Percentiles rank a stretch among this genome's conserved stretches.
These are phyloP conservation scores for Lasioglossum leucozonium DNA, from an alignment of 2,888 invertebrate species.

Conservation along the genomic window DNA sequence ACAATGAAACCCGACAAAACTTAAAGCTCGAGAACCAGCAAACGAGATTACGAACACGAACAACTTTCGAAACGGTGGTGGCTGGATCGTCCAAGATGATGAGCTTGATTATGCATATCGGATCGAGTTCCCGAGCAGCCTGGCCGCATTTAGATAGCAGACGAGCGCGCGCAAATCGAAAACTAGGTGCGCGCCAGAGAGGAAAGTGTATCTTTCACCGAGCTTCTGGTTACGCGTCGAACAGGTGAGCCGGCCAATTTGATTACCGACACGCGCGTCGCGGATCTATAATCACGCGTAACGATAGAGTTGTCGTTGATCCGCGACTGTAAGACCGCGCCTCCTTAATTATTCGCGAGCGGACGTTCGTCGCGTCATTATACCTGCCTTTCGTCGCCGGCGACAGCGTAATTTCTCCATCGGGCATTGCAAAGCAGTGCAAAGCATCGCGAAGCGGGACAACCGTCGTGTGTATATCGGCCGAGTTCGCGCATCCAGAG, in stretches of 20 bases:
- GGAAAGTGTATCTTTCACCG: not conserved
- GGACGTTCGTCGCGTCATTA: slow-evolving; percentile 45
- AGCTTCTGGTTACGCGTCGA: not conserved
- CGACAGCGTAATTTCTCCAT: slow-evolving; percentile 37
- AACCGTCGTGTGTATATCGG: not conserved
- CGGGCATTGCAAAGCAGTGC: not conserved
- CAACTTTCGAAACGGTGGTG: not conserved
- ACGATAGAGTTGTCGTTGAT: slow-evolving; percentile 32
- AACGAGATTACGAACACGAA: not conserved
- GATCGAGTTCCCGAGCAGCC: not conserved
- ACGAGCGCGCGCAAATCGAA: not conserved
- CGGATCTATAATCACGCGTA: slow-evolving; percentile 18
- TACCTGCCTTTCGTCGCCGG: slow-evolving; percentile 19
- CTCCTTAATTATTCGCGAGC: slow-evolving; percentile 45
- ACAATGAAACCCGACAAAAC: no score
- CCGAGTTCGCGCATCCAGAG: not conserved
- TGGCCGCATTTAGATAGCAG: not conserved
- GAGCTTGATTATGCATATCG: not conserved
- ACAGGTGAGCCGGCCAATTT: slow-evolving; percentile 15
- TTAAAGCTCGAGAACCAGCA: not conserved
- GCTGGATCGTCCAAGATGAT: not conserved
- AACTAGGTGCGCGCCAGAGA: not conserved
- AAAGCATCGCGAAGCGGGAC: not conserved
- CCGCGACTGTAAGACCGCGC: slow-evolving; percentile 19
- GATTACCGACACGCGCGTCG: slow-evolving; percentile 12